Percentiles rank a stretch among this genome's conserved stretches.
These are phyloP conservation scores for Penaeus indicus DNA, from an alignment of 1,140 invertebrate genomes.

Conservation along the genomic window DNA sequence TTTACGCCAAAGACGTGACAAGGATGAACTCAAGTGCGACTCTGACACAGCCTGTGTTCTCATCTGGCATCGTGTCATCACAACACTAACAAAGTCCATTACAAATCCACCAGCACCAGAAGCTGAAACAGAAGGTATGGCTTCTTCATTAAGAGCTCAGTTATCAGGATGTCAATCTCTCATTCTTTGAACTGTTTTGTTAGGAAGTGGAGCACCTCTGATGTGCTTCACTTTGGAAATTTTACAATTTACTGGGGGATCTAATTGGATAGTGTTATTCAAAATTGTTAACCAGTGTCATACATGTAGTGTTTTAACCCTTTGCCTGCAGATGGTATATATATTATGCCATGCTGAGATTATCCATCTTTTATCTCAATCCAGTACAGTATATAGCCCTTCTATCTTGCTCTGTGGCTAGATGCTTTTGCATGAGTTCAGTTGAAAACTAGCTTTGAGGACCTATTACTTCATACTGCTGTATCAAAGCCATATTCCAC, in stretches of 20 bases:
- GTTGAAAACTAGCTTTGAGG: too few relatives aligned
- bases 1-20: constrained; percentile 64
- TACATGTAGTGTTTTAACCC: too few relatives aligned
- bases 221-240: background rate
- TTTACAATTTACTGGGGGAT: background rate
- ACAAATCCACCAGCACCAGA: constrained; percentile 64
- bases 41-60: constrained; percentile 86
- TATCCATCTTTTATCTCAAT: too few relatives aligned
- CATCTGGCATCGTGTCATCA: constrained; percentile 90
- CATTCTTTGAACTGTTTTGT: background rate
- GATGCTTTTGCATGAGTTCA: too few relatives aligned
- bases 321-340: too few relatives aligned
- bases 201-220: background rate
- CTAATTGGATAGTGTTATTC: too few relatives aligned
- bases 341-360: too few relatives aligned
- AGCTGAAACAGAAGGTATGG: constrained; percentile 58
- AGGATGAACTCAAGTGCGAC: constrained; percentile 68
- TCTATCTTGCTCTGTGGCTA: too few relatives aligned
- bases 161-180: background rate
- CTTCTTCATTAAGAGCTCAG: background rate
- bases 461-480: too few relatives aligned
- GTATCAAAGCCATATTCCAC: too few relatives aligned
- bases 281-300: too few relatives aligned
- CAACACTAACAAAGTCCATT: constrained; percentile 87
- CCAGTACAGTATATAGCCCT: too few relatives aligned